Percentiles rank a stretch among this genome's conserved stretches.
Conservation (phyloP, 2,888 invertebrate genomes). For the Chrysina gloriosa region DNA sequence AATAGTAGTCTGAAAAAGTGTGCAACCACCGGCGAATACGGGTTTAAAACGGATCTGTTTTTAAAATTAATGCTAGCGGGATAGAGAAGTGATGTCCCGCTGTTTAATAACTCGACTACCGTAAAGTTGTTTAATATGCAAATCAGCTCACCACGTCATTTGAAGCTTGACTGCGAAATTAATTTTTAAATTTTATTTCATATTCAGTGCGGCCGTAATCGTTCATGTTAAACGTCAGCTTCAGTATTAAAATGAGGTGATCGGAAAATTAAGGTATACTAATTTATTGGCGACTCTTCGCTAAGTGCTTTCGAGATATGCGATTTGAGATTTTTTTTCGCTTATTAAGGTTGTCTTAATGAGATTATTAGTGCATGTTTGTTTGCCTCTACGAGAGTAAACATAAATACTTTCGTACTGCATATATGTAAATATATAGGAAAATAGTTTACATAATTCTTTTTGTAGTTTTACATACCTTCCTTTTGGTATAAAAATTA, state of each 20-base stretch:
- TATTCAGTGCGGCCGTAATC: neutral
- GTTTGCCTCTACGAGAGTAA: too few relatives aligned
- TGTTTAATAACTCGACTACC: constrained; percentile 43
- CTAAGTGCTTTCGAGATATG: neutral
- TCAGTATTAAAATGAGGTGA: neutral
- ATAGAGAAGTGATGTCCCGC: constrained; percentile 34
- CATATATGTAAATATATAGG: too few relatives aligned
- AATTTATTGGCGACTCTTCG: neutral
- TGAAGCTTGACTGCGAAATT: constrained; percentile 36
- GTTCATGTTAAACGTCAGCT: constrained; percentile 22
- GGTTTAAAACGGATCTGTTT: constrained; percentile 13
- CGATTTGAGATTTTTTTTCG: too few relatives aligned
- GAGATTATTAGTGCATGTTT: too few relatives aligned
- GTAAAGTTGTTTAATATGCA: constrained; percentile 41
- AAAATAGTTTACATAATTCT: too few relatives aligned
- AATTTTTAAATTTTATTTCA: constrained; percentile 33
- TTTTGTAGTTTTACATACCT: too few relatives aligned
- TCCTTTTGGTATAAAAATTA: too few relatives aligned
- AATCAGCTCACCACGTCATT: constrained; percentile 34
- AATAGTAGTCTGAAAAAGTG: neutral
- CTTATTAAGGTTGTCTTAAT: too few relatives aligned
- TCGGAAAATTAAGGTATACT: neutral
- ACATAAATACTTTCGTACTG: too few relatives aligned
- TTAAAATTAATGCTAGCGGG: constrained; percentile 38
- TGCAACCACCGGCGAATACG: neutral